phyloP scores from a whole-genome alignment of 2,113 vertebrate species.

The Macroglossus sobrinus region DNA sequence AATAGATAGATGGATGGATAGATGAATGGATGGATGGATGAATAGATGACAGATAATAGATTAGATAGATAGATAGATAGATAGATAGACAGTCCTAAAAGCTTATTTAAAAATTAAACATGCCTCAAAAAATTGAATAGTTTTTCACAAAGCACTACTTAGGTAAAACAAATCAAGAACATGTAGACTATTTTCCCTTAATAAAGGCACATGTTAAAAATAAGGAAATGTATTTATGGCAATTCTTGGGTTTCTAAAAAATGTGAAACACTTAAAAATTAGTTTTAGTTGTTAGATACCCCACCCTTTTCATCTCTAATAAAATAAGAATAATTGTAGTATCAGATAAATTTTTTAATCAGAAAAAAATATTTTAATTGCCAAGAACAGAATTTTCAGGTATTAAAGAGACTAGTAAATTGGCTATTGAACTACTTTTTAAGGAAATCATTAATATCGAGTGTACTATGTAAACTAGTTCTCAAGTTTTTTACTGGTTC shows the following conservation, averaged over 20 bases:
- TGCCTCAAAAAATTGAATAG: not conserved
- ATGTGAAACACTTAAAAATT: not conserved
- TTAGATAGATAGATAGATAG: not conserved
- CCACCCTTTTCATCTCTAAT: not conserved
- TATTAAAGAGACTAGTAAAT: not conserved
- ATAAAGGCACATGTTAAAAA: slow-evolving; percentile 20
- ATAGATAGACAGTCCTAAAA: not conserved
- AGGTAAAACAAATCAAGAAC: not conserved
- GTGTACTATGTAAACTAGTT: not conserved
- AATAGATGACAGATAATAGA: not conserved
- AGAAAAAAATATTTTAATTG: not conserved
- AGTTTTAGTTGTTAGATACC: not conserved
- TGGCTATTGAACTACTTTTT: not conserved
- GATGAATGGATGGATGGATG: too few species aligned
- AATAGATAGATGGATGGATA: too few species aligned
- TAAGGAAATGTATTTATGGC: not conserved
- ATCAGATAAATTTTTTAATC: not conserved
- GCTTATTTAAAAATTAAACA: not conserved
- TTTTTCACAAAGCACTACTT: not conserved
- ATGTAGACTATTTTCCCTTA: not conserved
- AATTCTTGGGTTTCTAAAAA: slow-evolving; percentile 38
- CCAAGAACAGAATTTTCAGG: not conserved
- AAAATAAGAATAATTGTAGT: not conserved
- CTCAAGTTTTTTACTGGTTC: not conserved
- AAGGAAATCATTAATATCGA: not conserved